Percentiles rank a stretch among this genome's conserved stretches.
These are phyloP conservation scores for Oostethus manadensis DNA, from an alignment of 2,113 vertebrate species.

Conservation along the genomic window DNA sequence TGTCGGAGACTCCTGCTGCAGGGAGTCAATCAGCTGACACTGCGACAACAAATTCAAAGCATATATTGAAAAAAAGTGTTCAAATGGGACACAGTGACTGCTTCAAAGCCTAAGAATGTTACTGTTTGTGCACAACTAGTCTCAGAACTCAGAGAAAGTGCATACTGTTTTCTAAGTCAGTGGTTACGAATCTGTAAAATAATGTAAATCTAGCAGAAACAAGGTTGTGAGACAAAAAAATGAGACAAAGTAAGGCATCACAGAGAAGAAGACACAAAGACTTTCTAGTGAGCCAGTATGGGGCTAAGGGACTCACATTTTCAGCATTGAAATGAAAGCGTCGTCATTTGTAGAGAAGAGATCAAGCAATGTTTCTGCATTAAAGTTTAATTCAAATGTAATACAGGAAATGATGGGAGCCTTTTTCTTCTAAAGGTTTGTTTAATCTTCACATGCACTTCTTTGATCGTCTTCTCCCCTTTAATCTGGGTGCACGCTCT, in stretches of 20 bases:
- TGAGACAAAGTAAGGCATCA: not conserved
- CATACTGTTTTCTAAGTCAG: too few relatives aligned
- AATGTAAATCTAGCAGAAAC: slow-evolving; percentile 11
- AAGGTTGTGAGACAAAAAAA: slow-evolving; percentile 11
- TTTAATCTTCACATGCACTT: slow-evolving; percentile 71
- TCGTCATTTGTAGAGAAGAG: slow-evolving; percentile 70
- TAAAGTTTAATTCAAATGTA: slow-evolving; percentile 73
- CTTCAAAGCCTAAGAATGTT: too few relatives aligned
- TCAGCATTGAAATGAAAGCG: slow-evolving; percentile 68
- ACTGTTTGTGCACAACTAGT: too few relatives aligned
- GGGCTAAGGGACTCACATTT: slow-evolving; percentile 44
- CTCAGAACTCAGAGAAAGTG: too few relatives aligned
- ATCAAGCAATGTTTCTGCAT: slow-evolving; percentile 74
- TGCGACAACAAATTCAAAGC: too few relatives aligned
- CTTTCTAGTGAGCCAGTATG: slow-evolving; percentile 20
- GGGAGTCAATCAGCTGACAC: too few relatives aligned
- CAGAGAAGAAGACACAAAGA: slow-evolving; percentile 20
- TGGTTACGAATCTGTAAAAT: not conserved
- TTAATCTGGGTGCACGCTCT: slow-evolving; percentile 72
- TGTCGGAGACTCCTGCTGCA: too few relatives aligned
- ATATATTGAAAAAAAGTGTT: too few relatives aligned
- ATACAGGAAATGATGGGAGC: slow-evolving; percentile 69
- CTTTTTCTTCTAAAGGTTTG: slow-evolving; percentile 75
- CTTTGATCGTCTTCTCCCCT: slow-evolving; percentile 71
- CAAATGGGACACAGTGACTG: too few relatives aligned